Conservation (phyloP, 2,797 vertebrate genomes). For the Steatocranus sp. region DNA sequence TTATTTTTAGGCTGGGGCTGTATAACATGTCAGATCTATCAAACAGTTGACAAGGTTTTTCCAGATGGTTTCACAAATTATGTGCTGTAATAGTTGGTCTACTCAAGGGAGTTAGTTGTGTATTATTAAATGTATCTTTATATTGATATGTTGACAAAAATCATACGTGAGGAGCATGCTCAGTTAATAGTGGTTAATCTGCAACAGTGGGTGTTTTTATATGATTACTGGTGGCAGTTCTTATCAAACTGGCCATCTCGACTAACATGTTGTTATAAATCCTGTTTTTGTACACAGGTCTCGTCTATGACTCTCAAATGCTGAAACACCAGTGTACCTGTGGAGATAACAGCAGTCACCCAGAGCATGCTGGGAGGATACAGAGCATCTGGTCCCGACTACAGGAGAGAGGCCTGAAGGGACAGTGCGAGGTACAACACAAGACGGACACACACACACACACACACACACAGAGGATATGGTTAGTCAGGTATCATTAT, state of each 20-base stretch:
- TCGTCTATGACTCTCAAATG: constrained; percentile 96
- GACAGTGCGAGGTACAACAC: constrained; percentile 86
- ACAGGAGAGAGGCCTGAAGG: constrained; percentile 89
- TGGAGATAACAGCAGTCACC: constrained; percentile 94
- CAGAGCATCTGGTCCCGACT: constrained; percentile 98
- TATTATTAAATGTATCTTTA: background rate
- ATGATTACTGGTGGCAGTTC: background rate
- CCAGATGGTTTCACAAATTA: background rate
- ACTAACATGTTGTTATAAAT: background rate
- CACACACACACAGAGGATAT: background rate
- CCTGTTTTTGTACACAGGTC: constrained; percentile 67
- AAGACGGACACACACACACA: background rate
- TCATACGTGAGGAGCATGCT: background rate
- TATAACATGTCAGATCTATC: background rate
- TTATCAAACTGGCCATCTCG: background rate
- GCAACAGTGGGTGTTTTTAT: background rate
- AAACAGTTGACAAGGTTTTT: background rate
- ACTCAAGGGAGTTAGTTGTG: background rate
- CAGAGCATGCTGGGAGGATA: constrained; percentile 94
- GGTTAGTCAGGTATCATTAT: background rate
- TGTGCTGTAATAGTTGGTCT: background rate
- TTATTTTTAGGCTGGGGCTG: background rate
- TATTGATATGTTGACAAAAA: background rate
- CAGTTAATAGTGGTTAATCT: background rate
- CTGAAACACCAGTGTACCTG: constrained; percentile 95